Evolutionary conservation across 2,888 invertebrate genomes (phyloP), one percentile per base, ranked within the genome.

Genomic region (Caenorhabditis sp.): DNA sequence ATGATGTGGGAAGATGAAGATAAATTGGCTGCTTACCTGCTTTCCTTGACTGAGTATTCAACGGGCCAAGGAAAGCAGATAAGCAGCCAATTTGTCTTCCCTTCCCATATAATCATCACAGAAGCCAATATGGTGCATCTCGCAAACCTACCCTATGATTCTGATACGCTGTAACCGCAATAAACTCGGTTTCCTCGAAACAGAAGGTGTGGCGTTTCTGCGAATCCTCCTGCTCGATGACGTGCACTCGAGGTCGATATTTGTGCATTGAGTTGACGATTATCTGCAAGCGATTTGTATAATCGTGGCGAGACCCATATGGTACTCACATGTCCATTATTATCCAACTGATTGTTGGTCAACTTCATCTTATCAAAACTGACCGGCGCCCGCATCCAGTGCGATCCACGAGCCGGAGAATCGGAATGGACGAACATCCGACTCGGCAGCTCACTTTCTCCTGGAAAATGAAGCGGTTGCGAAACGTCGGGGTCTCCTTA

Each of bases 251-350:
- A 1, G 99, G 98, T 93, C 98, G 98, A 93, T 99, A 99, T 91
- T 97, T 95, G 94, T 99, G 99, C 99, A 99, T 99, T 58, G 98
- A 99, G 93, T 99, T 99, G 86, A 99, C 94, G 89, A 99, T 97
- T 92, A 99, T 95, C 99, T 99, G 95, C 60, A 93, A 93, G 32
- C 32, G 4, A 32, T 32, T 32, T 9, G 5, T 9, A 32, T 32
- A 6, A 6, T 32, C 32, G 32, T 32, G 32, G 4, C 32, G 9
- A 32, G 32, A 32, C 32, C 32, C 32, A n/a, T n/a, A n/a, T n/a
- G n/a, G n/a, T n/a, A n/a, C 95, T 94, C 92, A 97, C 97, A 94
- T 97, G 96, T 92, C 97, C 97, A 92, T 96, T 96, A 92, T 96
- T 96, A 93, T 97, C 97, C 95, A 97, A 95, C 93, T 97, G 97